Percentiles rank a stretch among this genome's conserved stretches.
These are phyloP conservation scores for Gyrodactylus bullatarudis DNA, from an alignment of 1,140 invertebrate species.

Conservation along the genomic window DNA sequence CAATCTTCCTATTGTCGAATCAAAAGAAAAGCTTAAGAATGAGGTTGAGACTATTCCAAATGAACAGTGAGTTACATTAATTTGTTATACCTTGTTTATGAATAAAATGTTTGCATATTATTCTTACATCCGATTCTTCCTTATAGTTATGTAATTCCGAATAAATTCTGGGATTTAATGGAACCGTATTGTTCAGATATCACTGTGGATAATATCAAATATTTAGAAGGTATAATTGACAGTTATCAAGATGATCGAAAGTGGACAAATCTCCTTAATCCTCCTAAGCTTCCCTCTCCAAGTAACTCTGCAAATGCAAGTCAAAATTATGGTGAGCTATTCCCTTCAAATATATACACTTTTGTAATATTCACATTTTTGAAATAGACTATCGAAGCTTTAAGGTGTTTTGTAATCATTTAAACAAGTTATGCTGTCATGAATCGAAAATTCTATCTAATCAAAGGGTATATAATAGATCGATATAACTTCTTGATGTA, in stretches of 20 bases:
- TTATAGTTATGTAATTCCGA: constrained; percentile 37
- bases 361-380: no score
- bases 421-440: no score
- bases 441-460: no score
- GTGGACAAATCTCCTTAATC: neutral
- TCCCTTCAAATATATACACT: no score
- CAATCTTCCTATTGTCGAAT: no score
- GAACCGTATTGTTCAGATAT: constrained; percentile 64
- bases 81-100: neutral
- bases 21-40: neutral
- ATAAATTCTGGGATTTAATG: constrained; percentile 69
- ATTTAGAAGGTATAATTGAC: constrained; percentile 8
- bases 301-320: neutral
- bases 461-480: no score
- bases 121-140: no score
- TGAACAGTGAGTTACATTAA: neutral
- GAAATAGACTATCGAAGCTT: no score
- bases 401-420: no score
- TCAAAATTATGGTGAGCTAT: neutral
- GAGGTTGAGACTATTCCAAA: neutral
- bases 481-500: no score
- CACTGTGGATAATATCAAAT: constrained; percentile 35
- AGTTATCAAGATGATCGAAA: constrained; percentile 6
- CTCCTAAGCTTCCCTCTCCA: neutral
- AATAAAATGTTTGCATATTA: neutral